Evolutionary conservation across 1,140 invertebrate species (phyloP), one percentile per base, ranked within the genome.

Genomic region (Drosophila busckii): DNA sequence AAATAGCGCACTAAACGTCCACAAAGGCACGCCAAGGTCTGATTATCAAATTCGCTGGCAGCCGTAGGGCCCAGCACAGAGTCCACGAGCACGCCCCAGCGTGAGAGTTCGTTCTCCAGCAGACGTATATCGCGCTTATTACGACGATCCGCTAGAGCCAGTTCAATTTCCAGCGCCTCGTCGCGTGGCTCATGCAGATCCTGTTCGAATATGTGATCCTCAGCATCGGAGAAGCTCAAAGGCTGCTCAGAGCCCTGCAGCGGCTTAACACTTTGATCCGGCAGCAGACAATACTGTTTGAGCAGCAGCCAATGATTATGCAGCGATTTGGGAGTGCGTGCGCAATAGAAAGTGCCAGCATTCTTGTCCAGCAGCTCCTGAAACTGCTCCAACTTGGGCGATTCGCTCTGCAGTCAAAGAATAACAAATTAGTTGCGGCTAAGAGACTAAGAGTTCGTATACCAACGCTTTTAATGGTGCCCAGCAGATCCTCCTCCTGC

Each of bases 31-130:
- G 96, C 97, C 29, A 98, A 89, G 0, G 97, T 98, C 87, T 97
- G 95, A 87, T 93, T 94, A 87, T 98, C 97, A 86, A 96, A 92
- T 70, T 96, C 94, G 2, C 91, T 92, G 22, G 92, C 92, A 69
- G 93, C 93, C 63, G 92, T 93, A 3, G 91, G 90, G 2, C 95
- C 95, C 22, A 93, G 93, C 1, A 97, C 94, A 56, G 93, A 94
- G 75, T 98, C 96, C 6, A 98, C 95, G 23, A 98, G 85, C n/a
- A 97, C 95, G 87, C 97, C 96, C 95, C 95, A 98, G 55, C 95
- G 92, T 1, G 93, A 91, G 32, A 97, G 84, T 85, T 98, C 96
- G 70, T 94, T 96, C 88, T 99, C 97, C 32, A 98, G 87, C 17
- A 94, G 89, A 40, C 96, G 90, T 32, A 98, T 97, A 87, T 98